Evolutionary conservation across 2,113 vertebrate genomes (phyloP), one percentile per base, ranked within the genome.

Genomic region (Ariopsis seemanni): DNA sequence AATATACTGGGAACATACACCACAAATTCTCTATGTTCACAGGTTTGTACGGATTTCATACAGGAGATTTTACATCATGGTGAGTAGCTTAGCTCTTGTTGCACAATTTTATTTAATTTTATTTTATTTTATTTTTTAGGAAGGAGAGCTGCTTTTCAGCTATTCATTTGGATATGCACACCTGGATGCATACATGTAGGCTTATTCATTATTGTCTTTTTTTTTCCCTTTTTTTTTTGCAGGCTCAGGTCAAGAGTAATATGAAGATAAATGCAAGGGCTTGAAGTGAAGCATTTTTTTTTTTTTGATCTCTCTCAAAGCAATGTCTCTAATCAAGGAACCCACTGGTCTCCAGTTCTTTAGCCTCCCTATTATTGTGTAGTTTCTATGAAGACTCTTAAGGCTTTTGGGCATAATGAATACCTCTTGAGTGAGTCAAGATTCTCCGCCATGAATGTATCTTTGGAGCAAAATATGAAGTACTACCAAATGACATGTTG

Each of bases 361-460:
- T 80, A 75, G 34, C 82, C 63, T 58, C 72, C 86, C 82, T 87
- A 89, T 90, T 89, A 90, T 90, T 87, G 85, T 82, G 85, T 86
- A 89, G 88, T 84, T 88, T 86, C 88, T 88, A 86, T 85, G 84
- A 89, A 88, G 89, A 88, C 87, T 89, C 91, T 91, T 90, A 85
- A 88, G 84, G 87, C 89, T 87, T 89, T 87, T 79, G 83, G 88
- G 72, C 58, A 71, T 89, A 92, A 92, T 91, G 91, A 90, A 92
- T 86, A 88, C 88, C 90, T 91, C 91, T 92, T 88, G 82, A 91
- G 85, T 34, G 48, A 82, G 52, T 88, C 84, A 82, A 75, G 89
- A 83, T 88, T 89, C 83, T 87, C 79, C 55, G 74, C 81, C 80
- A 90, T 88, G 86, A 89, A 90, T 91, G 89, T 88, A 78, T 84